phyloP scores from a whole-genome alignment of 2,113 vertebrate genomes.

The Hypomesus transpacificus region DNA sequence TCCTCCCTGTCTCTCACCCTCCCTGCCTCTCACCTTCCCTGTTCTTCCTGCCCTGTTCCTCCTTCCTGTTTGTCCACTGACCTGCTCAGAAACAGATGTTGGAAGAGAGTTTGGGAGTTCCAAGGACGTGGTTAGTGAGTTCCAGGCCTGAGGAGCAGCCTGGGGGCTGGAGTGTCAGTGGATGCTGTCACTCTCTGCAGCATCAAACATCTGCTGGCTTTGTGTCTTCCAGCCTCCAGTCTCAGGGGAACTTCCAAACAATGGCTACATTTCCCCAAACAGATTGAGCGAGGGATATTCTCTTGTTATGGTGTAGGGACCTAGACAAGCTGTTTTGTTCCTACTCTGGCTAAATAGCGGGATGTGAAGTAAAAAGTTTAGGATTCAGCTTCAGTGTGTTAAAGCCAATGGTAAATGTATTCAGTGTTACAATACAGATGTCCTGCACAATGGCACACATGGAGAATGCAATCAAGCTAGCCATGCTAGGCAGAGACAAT shows the following conservation, averaged over 20 bases:
- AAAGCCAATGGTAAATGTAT: too few species aligned
- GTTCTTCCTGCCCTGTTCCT: background rate
- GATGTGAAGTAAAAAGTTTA: too few species aligned
- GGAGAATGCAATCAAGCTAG: too few species aligned
- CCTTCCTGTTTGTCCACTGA: conserved; percentile 36
- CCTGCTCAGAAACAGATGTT: conserved; percentile 60
- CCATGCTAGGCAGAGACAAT: too few species aligned
- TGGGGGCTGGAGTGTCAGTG: conserved; percentile 30
- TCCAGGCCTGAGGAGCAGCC: conserved; percentile 41
- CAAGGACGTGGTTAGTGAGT: conserved; percentile 63
- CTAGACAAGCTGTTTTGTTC: background rate
- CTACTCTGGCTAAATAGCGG: background rate
- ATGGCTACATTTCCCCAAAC: conserved; percentile 28
- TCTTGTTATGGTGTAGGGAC: conserved; percentile 18
- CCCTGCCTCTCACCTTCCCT: too few species aligned
- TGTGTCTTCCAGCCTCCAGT: conserved; percentile 42
- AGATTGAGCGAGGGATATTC: conserved; percentile 25
- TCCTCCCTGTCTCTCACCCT: too few species aligned
- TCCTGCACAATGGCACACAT: too few species aligned
- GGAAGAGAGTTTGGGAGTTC: conserved; percentile 55
- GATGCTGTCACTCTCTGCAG: conserved; percentile 23
- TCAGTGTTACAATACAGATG: too few species aligned
- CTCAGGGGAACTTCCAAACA: conserved; percentile 48
- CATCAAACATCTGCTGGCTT: conserved; percentile 55
- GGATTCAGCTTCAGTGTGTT: too few species aligned